Evolutionary conservation across 53 echinoderm and acorn worm species (phyloP), one percentile per base, ranked within the genome.

Genomic region (Pentamera pediparva): DNA sequence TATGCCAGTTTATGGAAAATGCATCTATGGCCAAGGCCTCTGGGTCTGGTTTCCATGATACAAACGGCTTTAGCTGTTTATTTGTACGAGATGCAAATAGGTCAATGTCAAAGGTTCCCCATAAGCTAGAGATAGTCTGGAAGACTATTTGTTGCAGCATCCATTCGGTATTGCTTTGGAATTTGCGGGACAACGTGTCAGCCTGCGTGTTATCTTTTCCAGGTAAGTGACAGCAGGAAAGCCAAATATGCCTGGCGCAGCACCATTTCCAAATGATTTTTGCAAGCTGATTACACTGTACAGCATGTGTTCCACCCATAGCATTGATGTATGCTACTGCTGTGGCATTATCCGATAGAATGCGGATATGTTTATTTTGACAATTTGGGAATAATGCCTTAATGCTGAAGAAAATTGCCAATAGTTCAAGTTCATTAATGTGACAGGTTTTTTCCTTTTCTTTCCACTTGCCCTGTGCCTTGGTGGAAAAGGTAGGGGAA

Each of bases 21-120:
- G 83, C 83, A 83, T 83, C 83, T 22, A 83, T 43, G 31, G 32
- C 36, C 35, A 43, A 40, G 1, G 83, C 88, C 27, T 79, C 83
- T 37, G 88, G 83, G 39, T 83, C 87, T 39, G 88, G 88, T 52
- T 52, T 40, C 83, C 83, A 83, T 18, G 83, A 87, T 20, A 74
- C 73, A 64, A 78, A 83, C 28, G 26, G 43, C 19, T 21, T 5
- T 17, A 83, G 11, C 57, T 89, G 84, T 41, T 60, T 89, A 35
- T 87, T 87, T 55, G 77, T 38, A 19, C 75, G 54, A 4, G 88
- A 65, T 18, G 79, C 87, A 78, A 87, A 9, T 32, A 26, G n/a
- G n/a, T n/a, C n/a, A n/a, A n/a, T n/a, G n/a, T n/a, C n/a, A n/a
- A n/a, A n/a, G n/a, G n/a, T n/a, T 18, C 78, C 73, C 12, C 56